Base-by-base conservation (phyloP, 2,888 invertebrate species). In the Thymelicus acteon region DNA sequence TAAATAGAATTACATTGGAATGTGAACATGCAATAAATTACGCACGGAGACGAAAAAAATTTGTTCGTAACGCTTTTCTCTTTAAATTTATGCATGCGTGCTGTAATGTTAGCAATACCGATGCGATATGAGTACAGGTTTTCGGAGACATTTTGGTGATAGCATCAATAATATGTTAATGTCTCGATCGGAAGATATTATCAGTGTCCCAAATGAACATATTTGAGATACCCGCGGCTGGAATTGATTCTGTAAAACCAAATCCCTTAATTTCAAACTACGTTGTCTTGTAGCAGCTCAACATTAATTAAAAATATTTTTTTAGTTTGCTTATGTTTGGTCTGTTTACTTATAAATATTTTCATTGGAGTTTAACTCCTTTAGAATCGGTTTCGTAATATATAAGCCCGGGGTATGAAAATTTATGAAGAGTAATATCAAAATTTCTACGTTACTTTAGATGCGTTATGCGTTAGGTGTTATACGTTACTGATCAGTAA, bases 81-180 rank as follows among this genome's bases (percentile, higher is more conserved):
- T 71, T 70, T 71, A 72, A 75, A 75, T 76, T 76, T 75, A 75
- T 69, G 70, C 72, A 71, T 58, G 63, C 71, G 62, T 70, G 72
- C 70, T 60, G 65, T 75, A 68, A 74, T 73, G 73, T 69, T 73
- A 73, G 71, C 72, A 57, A 57, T 58, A 70, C 60, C 64, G 63
- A 57, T 39, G 64, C 69, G 64, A 71, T 73, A 76, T 73, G 67
- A 68, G 73, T 76, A 75, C 75, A 74, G 74, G 76, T 75, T 77
- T 67, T 72, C 67, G 72, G 72, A 77, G 74, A 76, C 75, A 76
- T 77, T 72, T 73, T 37, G 39, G 68, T 73, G 80, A 80, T 80
- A 79, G 69, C 73, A 77, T 77, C 77, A 77, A 77, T 79, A 78
- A 76, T 79, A 78, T 79, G 77, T 76, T 72, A 79, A 78, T 78